These are phyloP conservation scores for Zaprionus gabonicus DNA, from an alignment of 1,140 invertebrate genomes.

Conservation along the genomic window DNA sequence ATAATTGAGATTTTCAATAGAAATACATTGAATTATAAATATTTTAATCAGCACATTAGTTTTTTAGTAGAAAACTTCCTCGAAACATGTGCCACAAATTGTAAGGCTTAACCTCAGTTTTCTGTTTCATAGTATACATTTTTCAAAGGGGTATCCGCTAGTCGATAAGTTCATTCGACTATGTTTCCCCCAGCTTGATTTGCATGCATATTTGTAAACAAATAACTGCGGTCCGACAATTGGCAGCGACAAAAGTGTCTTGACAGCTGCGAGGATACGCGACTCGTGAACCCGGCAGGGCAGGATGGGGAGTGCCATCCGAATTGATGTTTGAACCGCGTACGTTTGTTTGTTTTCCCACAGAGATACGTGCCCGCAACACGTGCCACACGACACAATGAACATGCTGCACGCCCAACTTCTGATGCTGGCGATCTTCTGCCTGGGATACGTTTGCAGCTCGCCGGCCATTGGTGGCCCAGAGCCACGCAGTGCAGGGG, in stretches of 20 bases:
- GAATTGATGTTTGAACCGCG: conserved; percentile 13
- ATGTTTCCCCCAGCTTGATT: conserved; percentile 22
- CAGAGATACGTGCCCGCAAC: conserved; percentile 34
- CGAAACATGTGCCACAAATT: too few species aligned
- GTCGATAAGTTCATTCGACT: neutral
- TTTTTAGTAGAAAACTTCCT: too few species aligned
- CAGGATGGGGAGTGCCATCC: too few species aligned
- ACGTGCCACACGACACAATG: conserved; percentile 51
- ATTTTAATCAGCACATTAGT: too few species aligned
- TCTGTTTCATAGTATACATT: neutral
- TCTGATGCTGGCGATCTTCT: conserved; percentile 64
- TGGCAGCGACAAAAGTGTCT: conserved; percentile 2
- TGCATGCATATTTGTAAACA: conserved; percentile 46
- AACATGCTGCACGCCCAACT: conserved; percentile 66
- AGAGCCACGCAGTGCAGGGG: conserved; percentile 41
- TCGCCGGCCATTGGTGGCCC: conserved; percentile 59
- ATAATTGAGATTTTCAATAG: too few species aligned
- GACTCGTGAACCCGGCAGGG: neutral
- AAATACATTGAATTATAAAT: too few species aligned
- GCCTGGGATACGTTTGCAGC: conserved; percentile 68
- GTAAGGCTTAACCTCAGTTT: too few species aligned
- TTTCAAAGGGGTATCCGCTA: neutral
- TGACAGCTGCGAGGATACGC: conserved; percentile 3
- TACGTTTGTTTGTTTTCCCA: conserved; percentile 44
- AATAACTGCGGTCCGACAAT: conserved; percentile 24